phyloP scores from a whole-genome alignment of 92 coral and sea anemone species.

The Blastomussa wellsi region DNA sequence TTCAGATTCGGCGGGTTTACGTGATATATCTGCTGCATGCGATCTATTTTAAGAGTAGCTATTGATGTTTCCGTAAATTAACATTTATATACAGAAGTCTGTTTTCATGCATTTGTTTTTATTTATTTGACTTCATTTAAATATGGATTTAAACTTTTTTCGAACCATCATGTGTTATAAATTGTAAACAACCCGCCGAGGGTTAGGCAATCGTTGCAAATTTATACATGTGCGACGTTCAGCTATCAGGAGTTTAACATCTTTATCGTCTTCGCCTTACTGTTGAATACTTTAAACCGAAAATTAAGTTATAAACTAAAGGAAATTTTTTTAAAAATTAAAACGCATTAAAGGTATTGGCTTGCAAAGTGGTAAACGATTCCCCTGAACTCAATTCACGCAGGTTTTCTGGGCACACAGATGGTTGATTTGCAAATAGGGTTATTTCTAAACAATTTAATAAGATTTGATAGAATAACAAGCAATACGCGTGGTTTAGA shows the following conservation, averaged over 20 bases:
- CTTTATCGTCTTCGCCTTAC: not conserved
- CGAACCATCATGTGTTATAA: not conserved
- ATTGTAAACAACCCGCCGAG: conserved; percentile 7
- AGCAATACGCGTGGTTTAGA: not conserved
- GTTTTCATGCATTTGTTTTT: conserved; percentile 8
- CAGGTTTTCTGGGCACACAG: not conserved
- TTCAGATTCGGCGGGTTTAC: not conserved
- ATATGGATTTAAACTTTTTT: not conserved
- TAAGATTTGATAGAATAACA: not conserved
- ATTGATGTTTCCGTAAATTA: not conserved
- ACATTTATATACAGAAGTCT: not conserved
- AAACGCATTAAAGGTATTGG: not conserved
- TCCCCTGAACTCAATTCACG: not conserved
- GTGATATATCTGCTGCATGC: not conserved
- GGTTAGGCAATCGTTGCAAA: not conserved
- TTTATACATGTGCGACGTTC: not conserved
- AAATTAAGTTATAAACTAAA: not conserved
- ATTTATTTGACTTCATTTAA: conserved; percentile 7
- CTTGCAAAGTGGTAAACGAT: conserved; percentile 17
- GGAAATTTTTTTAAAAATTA: not conserved
- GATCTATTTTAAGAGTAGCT: not conserved
- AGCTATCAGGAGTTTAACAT: no score
- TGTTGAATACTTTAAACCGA: not conserved
- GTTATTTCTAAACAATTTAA: not conserved
- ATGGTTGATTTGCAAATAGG: not conserved